Conservation (phyloP, 2,113 vertebrate genomes). For the Sterna hirundo region DNA sequence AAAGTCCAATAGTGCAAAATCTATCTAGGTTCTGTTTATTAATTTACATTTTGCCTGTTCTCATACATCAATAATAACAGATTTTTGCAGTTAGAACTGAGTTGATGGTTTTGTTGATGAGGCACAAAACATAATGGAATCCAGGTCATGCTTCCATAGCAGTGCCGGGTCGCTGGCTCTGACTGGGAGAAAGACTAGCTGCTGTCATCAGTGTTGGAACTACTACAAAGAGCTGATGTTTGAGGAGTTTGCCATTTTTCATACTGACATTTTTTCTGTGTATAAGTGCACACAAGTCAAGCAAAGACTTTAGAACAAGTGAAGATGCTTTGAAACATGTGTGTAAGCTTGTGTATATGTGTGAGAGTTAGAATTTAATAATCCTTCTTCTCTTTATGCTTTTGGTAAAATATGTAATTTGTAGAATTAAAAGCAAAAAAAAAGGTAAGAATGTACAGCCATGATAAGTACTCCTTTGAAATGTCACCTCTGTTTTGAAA, state of each 20-base stretch:
- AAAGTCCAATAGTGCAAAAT: not conserved
- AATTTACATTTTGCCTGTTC: not conserved
- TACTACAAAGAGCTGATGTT: not conserved
- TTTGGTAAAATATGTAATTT: not conserved
- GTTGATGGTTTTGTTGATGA: not conserved
- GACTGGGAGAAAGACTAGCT: not conserved
- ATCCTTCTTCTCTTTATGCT: not conserved
- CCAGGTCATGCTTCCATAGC: not conserved
- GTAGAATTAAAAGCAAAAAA: not conserved
- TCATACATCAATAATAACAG: not conserved
- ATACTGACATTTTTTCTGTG: not conserved
- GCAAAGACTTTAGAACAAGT: not conserved
- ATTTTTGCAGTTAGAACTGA: not conserved
- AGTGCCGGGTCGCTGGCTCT: not conserved
- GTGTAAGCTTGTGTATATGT: not conserved
- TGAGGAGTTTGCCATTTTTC: not conserved
- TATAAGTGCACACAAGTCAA: not conserved
- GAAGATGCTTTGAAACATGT: not conserved
- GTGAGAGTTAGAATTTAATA: not conserved
- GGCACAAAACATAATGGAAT: not conserved
- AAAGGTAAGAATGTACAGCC: not conserved
- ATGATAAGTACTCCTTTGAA: not conserved
- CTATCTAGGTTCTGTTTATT: not conserved
- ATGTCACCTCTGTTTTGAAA: not conserved
- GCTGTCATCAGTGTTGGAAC: not conserved